Evolutionary conservation across 2,888 invertebrate genomes (phyloP).

Genomic region (Drosophila dives): DNA sequence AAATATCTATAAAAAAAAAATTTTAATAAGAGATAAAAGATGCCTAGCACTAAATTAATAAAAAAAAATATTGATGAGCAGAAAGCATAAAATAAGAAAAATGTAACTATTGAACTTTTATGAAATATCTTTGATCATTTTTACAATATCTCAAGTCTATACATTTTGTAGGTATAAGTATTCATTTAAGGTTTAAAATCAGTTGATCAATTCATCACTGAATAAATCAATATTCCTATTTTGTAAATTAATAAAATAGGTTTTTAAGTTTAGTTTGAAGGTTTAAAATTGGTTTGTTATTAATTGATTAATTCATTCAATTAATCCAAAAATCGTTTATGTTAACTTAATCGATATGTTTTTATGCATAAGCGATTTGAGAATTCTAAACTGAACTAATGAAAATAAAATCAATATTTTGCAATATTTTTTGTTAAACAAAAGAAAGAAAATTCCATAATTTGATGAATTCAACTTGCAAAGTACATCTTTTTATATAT

Average conservation of each 20-base stretch:
- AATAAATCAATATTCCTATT: no score
- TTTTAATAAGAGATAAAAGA: background rate
- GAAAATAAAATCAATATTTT: no score
- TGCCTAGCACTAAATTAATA: no score
- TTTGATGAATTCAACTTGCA: no score
- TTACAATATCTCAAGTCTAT: background rate
- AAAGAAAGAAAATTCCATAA: no score
- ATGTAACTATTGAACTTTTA: background rate
- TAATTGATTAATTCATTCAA: no score
- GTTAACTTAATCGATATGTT: background rate
- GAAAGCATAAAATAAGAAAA: background rate
- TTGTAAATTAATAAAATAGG: no score
- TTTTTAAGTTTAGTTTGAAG: no score
- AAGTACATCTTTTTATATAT: background rate
- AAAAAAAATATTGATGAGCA: background rate
- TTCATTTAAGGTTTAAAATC: background rate
- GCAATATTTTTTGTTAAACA: no score
- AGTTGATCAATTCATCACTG: background rate
- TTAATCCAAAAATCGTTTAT: fast-evolving
- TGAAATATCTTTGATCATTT: background rate
- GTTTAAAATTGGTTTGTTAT: no score
- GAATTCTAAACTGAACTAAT: background rate
- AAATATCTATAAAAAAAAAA: no score
- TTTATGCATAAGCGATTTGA: background rate
- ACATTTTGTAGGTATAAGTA: background rate